Conservation (phyloP, 2,113 vertebrate species). For the Oxyura jamaicensis region DNA sequence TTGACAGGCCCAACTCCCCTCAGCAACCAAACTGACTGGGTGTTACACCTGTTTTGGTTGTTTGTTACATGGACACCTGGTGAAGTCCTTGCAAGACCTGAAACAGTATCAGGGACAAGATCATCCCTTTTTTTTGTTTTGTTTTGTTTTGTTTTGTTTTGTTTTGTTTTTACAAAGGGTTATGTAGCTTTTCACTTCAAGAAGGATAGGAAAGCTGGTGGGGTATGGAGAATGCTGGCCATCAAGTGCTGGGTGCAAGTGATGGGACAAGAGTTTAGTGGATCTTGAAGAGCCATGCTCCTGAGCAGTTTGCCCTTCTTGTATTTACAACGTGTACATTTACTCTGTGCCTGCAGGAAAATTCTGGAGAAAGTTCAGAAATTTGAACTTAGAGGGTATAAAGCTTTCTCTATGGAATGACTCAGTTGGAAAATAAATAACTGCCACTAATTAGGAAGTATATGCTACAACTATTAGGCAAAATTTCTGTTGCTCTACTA, state of each 20-base stretch:
- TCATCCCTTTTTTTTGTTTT: too few relatives aligned
- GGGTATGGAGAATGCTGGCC: not conserved
- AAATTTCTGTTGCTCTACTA: not conserved
- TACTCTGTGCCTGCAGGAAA: not conserved
- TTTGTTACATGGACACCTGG: not conserved
- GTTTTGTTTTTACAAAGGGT: too few relatives aligned
- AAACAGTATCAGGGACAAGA: not conserved
- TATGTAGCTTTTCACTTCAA: not conserved
- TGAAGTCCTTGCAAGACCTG: not conserved
- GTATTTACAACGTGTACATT: rapidly evolving
- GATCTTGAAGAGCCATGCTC: not conserved
- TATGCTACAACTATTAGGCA: not conserved
- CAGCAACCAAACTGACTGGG: not conserved
- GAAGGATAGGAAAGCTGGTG: not conserved
- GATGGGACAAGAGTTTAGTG: not conserved
- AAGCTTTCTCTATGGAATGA: not conserved
- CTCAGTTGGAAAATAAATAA: not conserved
- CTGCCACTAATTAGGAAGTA: not conserved
- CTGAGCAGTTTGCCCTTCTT: not conserved
- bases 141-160: too few relatives aligned
- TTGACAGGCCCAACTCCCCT: not conserved
- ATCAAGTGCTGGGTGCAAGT: not conserved
- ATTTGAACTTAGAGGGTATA: not conserved
- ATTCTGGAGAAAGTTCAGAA: not conserved
- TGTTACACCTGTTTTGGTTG: not conserved